A percentile compares a stretch with the other conserved stretches of the same genome.
Evolutionary conservation across 1,140 invertebrate species (phyloP).

Genomic region (Triops longicaudatus): DNA sequence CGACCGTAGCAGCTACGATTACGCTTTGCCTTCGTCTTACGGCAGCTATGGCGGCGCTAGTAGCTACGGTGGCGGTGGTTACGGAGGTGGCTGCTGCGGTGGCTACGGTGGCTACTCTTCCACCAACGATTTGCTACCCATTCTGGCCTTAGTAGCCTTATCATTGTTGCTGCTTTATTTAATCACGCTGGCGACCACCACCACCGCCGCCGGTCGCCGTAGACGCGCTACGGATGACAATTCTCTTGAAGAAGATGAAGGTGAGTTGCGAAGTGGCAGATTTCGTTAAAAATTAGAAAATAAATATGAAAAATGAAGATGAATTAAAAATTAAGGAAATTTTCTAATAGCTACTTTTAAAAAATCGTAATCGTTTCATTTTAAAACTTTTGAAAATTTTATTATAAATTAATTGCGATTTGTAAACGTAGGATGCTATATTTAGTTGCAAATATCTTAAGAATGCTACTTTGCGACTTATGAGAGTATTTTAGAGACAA

Average conservation of each 20-base stretch:
- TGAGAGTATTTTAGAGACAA: no score
- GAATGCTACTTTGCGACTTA: no score
- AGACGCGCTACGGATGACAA: neutral
- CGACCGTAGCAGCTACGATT: neutral
- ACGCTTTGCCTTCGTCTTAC: constrained; percentile 19
- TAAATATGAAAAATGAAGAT: no score
- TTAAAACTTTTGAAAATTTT: no score
- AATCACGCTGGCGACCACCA: constrained; percentile 23
- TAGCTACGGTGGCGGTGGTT: neutral
- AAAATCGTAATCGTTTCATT: no score
- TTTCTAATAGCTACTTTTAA: no score
- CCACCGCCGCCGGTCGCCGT: neutral
- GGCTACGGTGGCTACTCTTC: neutral
- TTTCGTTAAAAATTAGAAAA: no score
- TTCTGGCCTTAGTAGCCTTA: constrained; percentile 26
- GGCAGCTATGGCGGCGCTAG: neutral
- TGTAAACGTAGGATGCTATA: no score
- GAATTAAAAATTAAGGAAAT: no score
- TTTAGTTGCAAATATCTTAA: no score
- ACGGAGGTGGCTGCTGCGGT: neutral
- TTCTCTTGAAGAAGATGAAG: neutral
- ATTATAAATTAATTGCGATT: no score
- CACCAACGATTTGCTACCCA: constrained; percentile 26
- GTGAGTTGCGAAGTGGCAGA: no score
- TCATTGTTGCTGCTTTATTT: constrained; percentile 26